Evolutionary conservation across 2,888 invertebrate species (phyloP).

Genomic region (Caenorhabditis sulstoni): DNA sequence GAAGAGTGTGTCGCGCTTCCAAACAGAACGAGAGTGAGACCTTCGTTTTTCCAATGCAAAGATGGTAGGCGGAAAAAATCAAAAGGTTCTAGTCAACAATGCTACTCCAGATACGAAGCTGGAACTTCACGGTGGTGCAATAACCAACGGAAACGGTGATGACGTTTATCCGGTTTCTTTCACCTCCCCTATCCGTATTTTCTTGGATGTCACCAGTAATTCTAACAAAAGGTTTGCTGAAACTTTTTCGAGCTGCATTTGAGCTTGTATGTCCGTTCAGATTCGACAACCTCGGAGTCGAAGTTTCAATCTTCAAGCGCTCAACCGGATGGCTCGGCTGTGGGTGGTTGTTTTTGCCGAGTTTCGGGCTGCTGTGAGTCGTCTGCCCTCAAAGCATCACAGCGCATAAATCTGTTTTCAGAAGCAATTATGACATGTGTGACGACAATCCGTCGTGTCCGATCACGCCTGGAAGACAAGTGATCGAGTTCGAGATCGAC

Average conservation of each 20-base stretch:
- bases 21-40: conserved; percentile 65
- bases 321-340: conserved; percentile 78
- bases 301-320: conserved; percentile 75
- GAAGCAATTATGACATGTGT: conserved; percentile 71
- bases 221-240: conserved; percentile 69
- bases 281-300: conserved; percentile 75
- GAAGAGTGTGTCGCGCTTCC: conserved; percentile 64
- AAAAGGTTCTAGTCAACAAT: not conserved
- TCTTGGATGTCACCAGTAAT: conserved; percentile 75
- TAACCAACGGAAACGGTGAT: conserved; percentile 76
- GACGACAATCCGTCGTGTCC: conserved; percentile 72
- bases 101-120: conserved; percentile 54
- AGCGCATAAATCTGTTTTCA: conserved; percentile 19
- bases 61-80: conserved; percentile 31
- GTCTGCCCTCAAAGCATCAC: not conserved
- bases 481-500: conserved; percentile 74
- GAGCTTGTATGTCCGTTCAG: conserved; percentile 54
- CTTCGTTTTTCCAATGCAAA: conserved; percentile 67
- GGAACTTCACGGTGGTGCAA: conserved; percentile 75
- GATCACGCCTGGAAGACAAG: conserved; percentile 71
- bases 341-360: conserved; percentile 77
- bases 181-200: conserved; percentile 69
- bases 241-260: not conserved
- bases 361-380: conserved; percentile 75
- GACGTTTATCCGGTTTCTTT: conserved; percentile 75